A percentile compares a stretch with the other conserved stretches of the same genome.
These are phyloP conservation scores for Helobdella robusta DNA, from an alignment of 2,888 invertebrate species.

Conservation along the genomic window DNA sequence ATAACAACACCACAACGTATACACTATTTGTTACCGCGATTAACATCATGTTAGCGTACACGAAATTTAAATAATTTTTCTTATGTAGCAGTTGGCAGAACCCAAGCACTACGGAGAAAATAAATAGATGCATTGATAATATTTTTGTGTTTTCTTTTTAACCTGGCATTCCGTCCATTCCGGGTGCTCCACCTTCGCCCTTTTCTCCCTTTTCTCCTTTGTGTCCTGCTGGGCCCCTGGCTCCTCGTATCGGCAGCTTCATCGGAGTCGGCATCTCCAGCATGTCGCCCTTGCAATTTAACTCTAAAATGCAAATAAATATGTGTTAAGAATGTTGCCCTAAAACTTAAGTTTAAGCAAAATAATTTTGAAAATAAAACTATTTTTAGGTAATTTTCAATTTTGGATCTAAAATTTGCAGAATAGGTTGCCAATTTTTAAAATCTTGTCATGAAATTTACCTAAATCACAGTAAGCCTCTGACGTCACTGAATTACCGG, in stretches of 20 bases:
- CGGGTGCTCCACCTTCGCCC: constrained; percentile 39
- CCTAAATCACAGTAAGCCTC: no score
- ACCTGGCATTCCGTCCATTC: constrained; percentile 39
- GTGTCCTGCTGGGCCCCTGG: constrained; percentile 40
- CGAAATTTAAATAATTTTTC: neutral
- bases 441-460: no score
- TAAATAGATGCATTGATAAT: neutral
- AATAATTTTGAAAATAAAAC: no score
- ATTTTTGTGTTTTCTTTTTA: neutral
- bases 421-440: no score
- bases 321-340: no score
- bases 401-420: no score
- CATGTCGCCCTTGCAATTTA: constrained; percentile 32
- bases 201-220: constrained; percentile 39
- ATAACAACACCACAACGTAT: no score
- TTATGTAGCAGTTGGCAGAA: neutral
- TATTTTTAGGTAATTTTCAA: no score
- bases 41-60: no score
- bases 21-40: no score
- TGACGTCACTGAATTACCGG: no score
- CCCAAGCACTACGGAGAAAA: neutral
- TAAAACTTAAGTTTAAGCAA: no score
- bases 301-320: constrained; percentile 22
- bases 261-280: constrained; percentile 34
- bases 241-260: constrained; percentile 41